Evolutionary conservation across 92 coral and sea anemone genomes (phyloP).

Genomic region (Epizoanthus rinbou): DNA sequence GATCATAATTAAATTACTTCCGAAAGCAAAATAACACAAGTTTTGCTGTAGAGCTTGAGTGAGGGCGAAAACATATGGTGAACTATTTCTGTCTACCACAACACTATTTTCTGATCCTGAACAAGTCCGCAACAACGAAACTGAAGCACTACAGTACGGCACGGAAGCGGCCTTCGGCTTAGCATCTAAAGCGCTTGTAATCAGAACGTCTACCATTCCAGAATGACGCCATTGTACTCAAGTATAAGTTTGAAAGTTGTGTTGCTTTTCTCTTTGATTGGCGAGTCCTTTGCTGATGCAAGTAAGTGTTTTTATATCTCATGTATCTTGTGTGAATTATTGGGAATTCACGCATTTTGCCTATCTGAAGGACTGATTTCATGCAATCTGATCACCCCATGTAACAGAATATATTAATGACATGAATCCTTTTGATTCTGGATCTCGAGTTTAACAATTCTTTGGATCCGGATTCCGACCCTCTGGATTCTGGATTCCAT

Average conservation of each 20-base stretch:
- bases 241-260: not conserved
- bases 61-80: not conserved
- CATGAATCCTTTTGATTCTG: no score
- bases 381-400: no score
- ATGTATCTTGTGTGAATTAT: no score
- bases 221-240: slow-evolving; percentile 2
- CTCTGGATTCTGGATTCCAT: no score
- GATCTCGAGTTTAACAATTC: no score
- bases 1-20: not conserved
- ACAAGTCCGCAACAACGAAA: no score
- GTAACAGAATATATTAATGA: no score
- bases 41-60: not conserved
- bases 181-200: not conserved
- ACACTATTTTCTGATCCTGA: no score
- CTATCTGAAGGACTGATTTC: no score
- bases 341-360: no score
- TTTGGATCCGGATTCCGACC: no score
- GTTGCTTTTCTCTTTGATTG: not conserved
- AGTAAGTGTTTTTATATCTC: not conserved
- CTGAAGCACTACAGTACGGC: no score
- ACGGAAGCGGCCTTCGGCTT: not conserved
- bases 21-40: not conserved
- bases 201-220: not conserved
- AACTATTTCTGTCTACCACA: not conserved
- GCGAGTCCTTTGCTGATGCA: not conserved